Evolutionary conservation across 2,888 invertebrate genomes (phyloP).

Genomic region (Sisyra terminalis): DNA sequence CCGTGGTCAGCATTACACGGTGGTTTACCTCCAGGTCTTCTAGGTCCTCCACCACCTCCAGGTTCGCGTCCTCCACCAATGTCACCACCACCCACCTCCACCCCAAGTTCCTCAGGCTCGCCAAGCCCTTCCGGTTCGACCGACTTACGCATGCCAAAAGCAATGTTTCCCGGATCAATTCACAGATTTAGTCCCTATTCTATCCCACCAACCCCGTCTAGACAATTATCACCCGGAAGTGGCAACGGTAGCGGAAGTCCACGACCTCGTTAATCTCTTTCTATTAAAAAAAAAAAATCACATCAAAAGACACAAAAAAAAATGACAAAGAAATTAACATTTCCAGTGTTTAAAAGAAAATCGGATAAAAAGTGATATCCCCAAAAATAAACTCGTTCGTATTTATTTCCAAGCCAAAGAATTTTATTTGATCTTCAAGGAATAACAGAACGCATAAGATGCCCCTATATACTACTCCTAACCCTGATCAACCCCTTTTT

Average conservation of each 20-base stretch:
- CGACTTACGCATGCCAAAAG: conserved; percentile 28
- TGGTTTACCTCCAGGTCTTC: conserved; percentile 24
- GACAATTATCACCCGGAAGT: conserved; percentile 6
- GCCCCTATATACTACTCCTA: too few species aligned
- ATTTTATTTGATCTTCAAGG: too few species aligned
- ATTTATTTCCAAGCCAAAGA: too few species aligned
- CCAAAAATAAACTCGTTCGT: too few species aligned
- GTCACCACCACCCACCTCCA: conserved; percentile 29
- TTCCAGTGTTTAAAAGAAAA: too few species aligned
- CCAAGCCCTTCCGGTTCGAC: conserved; percentile 25
- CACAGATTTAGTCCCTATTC: conserved; percentile 30
- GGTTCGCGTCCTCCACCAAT: conserved; percentile 24
- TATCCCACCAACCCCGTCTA: conserved; percentile 11
- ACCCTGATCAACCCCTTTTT: too few species aligned
- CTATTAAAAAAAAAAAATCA: neutral
- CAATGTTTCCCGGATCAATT: conserved; percentile 26
- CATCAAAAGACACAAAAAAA: too few species aligned
- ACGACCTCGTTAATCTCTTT: conserved; percentile 5
- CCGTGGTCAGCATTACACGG: conserved; percentile 24
- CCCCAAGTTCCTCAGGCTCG: conserved; percentile 45
- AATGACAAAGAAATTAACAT: too few species aligned
- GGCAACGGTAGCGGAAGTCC: conserved; percentile 6
- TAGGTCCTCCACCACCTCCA: conserved; percentile 24
- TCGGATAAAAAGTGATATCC: too few species aligned
- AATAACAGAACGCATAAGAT: too few species aligned